Conservation (phyloP, 1,140 invertebrate species). For the Ceratina japonica region DNA sequence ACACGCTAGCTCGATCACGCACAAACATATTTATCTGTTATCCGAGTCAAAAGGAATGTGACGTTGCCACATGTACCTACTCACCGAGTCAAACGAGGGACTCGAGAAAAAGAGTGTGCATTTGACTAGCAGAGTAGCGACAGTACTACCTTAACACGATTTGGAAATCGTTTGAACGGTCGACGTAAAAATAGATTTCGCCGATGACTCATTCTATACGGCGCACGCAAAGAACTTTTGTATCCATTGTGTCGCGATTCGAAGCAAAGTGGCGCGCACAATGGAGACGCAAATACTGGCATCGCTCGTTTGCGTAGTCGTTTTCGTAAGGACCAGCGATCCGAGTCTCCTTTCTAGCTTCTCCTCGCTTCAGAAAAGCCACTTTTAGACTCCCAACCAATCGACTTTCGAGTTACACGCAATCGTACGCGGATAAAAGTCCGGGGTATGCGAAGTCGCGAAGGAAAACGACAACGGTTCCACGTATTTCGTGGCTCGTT, state of each 20-base stretch:
- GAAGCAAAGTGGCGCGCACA: slow-evolving; percentile 6
- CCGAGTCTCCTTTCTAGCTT: not conserved
- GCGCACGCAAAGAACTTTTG: not conserved
- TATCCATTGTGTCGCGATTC: not conserved
- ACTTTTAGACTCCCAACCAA: too few relatives aligned
- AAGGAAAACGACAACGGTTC: not conserved
- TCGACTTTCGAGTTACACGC: too few relatives aligned
- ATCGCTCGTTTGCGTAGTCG: not conserved
- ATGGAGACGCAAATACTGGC: not conserved
- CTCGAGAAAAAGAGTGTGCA: too few relatives aligned
- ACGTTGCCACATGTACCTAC: too few relatives aligned
- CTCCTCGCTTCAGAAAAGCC: not conserved
- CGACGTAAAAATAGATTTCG: not conserved
- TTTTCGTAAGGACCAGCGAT: not conserved
- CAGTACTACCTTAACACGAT: too few relatives aligned
- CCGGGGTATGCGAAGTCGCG: not conserved
- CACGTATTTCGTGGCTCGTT: not conserved
- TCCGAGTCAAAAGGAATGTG: too few relatives aligned
- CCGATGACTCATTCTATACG: not conserved
- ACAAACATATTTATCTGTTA: too few relatives aligned
- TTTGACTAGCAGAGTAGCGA: too few relatives aligned
- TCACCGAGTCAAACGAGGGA: too few relatives aligned
- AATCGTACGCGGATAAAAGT: not conserved
- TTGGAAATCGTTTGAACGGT: not conserved
- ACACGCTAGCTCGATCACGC: too few relatives aligned